Conservation (phyloP, 1,140 invertebrate species). For the Aphis craccivora region DNA sequence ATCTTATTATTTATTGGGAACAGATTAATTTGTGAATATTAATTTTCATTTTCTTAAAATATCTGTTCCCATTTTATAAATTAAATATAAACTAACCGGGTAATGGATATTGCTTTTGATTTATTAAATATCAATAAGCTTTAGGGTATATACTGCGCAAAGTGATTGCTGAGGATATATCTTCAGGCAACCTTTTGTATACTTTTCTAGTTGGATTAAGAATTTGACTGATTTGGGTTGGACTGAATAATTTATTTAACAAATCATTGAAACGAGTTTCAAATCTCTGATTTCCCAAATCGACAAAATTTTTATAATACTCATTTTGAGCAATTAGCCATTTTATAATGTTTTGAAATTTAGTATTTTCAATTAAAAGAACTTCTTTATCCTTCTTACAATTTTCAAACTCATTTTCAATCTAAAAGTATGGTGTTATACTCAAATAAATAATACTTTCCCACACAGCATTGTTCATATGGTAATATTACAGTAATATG, state of each 20-base stretch:
- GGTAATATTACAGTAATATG: too few species aligned
- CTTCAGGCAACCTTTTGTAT: background rate
- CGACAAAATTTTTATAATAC: background rate
- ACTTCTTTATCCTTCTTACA: constrained; percentile 15
- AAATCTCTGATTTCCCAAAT: background rate
- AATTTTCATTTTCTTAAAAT: too few species aligned
- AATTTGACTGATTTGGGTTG: background rate
- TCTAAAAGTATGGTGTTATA: background rate
- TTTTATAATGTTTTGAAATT: background rate
- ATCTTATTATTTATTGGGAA: background rate
- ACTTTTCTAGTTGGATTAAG: background rate
- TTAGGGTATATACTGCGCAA: constrained; percentile 5
- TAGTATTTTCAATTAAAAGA: background rate
- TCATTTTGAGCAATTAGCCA: background rate
- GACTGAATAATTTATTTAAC: background rate
- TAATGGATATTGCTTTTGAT: background rate
- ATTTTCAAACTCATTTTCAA: constrained; percentile 15
- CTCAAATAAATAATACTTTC: background rate
- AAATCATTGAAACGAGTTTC: background rate
- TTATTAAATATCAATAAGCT: background rate
- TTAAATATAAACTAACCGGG: background rate
- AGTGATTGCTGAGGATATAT: constrained; percentile 31
- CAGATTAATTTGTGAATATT: background rate
- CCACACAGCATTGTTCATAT: too few species aligned
- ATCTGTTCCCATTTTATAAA: too few species aligned